Conservation (phyloP, 92 coral and sea anemone species). For the Phymanthus crucifer region DNA sequence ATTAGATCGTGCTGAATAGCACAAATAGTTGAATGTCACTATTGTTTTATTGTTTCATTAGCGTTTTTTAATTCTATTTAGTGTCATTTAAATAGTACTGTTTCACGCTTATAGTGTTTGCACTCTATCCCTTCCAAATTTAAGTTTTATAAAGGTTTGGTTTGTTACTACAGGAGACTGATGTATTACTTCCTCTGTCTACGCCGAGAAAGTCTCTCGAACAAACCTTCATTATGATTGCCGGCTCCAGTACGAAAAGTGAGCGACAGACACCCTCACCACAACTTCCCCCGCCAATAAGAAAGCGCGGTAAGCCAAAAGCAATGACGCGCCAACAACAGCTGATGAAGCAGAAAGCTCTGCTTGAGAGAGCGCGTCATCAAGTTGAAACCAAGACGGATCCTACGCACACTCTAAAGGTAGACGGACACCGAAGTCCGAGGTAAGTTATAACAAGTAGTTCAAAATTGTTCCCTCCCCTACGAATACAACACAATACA, state of each 20-base stretch:
- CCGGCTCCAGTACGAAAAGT: background rate
- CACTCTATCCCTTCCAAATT: too few species aligned
- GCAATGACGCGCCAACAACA: slow-evolving; percentile 41
- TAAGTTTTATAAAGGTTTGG: background rate
- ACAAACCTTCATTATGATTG: slow-evolving; percentile 50
- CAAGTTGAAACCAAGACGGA: slow-evolving; percentile 42
- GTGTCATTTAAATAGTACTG: too few species aligned
- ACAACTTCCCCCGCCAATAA: slow-evolving; percentile 6
- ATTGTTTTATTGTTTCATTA: too few species aligned
- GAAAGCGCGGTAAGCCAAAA: slow-evolving; percentile 49
- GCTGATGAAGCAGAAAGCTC: slow-evolving; percentile 51
- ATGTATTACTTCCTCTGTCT: background rate
- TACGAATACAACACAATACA: too few species aligned
- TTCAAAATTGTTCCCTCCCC: background rate
- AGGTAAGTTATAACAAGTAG: slow-evolving; percentile 2
- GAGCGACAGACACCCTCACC: slow-evolving; percentile 1
- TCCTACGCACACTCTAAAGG: slow-evolving; percentile 29
- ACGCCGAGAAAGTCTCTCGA: background rate
- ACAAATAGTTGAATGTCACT: too few species aligned
- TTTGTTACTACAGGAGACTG: background rate
- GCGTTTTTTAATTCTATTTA: too few species aligned
- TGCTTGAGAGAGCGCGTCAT: slow-evolving; percentile 46
- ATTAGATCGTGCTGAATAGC: too few species aligned
- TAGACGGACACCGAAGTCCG: background rate
- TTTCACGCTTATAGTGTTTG: too few species aligned